These are phyloP conservation scores for Istiophorus platypterus DNA, from an alignment of 2,113 vertebrate species.

Conservation along the genomic window DNA sequence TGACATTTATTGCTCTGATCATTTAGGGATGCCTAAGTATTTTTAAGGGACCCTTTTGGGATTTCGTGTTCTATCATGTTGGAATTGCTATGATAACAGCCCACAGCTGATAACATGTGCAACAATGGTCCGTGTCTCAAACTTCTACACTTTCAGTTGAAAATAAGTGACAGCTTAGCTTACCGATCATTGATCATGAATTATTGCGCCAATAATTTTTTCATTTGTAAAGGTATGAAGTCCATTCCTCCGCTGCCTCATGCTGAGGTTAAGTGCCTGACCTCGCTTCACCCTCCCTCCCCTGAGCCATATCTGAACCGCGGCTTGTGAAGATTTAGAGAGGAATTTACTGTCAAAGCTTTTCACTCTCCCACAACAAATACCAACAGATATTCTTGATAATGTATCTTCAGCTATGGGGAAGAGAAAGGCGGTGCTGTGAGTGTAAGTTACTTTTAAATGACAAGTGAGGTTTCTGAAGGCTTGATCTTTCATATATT, in stretches of 20 bases:
- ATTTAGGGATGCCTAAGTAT: neutral
- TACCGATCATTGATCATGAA: slow-evolving; percentile 1
- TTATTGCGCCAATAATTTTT: neutral
- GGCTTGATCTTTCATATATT: neutral
- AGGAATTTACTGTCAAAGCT: slow-evolving; percentile 60
- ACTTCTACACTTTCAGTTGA: neutral
- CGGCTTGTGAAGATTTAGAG: slow-evolving; percentile 55
- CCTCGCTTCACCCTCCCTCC: slow-evolving; percentile 28
- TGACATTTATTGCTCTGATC: neutral
- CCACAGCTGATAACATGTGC: neutral
- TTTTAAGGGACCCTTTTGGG: neutral
- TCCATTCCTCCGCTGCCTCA: slow-evolving; percentile 21
- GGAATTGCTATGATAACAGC: neutral
- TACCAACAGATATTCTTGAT: slow-evolving; percentile 46
- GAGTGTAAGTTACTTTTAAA: slow-evolving; percentile 4
- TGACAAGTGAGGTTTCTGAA: neutral
- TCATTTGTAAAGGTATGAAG: slow-evolving; percentile 29
- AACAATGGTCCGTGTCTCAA: neutral
- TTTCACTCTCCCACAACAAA: slow-evolving; percentile 64
- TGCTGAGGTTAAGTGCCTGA: slow-evolving; percentile 52
- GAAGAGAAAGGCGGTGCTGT: neutral
- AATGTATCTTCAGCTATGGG: slow-evolving; percentile 34
- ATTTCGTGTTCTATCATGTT: neutral
- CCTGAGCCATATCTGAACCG: slow-evolving; percentile 39
- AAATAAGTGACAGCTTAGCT: neutral